Percentiles rank a stretch among this genome's conserved stretches.
These are phyloP conservation scores for Tenebrio molitor DNA, from an alignment of 1,140 invertebrate species.

Conservation along the genomic window DNA sequence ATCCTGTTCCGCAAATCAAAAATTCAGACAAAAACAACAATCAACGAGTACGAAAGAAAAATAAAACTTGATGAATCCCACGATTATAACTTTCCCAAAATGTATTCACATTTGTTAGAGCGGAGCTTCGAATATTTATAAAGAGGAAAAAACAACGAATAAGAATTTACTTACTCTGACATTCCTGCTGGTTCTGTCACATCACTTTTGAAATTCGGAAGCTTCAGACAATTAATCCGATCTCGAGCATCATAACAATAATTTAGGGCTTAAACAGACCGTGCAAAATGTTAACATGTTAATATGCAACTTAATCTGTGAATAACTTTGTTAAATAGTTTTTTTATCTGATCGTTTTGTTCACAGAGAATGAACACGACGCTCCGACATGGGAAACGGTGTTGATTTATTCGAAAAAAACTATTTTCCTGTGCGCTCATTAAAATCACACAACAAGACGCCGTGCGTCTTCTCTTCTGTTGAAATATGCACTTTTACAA, in stretches of 20 bases:
- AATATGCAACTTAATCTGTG: constrained; percentile 43
- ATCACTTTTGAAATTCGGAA: constrained; percentile 1
- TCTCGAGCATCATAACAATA: constrained; percentile 38
- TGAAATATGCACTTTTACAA: too few species aligned
- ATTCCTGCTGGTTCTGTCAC: too few species aligned
- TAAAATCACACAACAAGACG: too few species aligned
- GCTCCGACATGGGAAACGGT: constrained; percentile 1
- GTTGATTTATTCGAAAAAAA: neutral
- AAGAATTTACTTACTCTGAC: too few species aligned
- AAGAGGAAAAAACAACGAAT: neutral
- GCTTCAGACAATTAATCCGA: constrained; percentile 31
- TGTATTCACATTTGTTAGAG: too few species aligned
- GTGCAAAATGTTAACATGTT: constrained; percentile 45
- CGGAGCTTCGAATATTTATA: too few species aligned
- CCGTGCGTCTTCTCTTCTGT: too few species aligned
- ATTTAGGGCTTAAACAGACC: constrained; percentile 36
- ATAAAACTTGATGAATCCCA: constrained; percentile 1
- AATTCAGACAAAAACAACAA: neutral
- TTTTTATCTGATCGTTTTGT: constrained; percentile 41
- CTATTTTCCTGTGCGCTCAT: too few species aligned
- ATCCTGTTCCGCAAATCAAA: neutral
- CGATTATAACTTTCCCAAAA: constrained; percentile 2
- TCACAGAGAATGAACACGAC: constrained; percentile 41
- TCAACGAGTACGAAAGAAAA: neutral
- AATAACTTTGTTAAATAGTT: constrained; percentile 44